Evolutionary conservation across 2,113 vertebrate species (phyloP).

Genomic region (Mungos mungo): DNA sequence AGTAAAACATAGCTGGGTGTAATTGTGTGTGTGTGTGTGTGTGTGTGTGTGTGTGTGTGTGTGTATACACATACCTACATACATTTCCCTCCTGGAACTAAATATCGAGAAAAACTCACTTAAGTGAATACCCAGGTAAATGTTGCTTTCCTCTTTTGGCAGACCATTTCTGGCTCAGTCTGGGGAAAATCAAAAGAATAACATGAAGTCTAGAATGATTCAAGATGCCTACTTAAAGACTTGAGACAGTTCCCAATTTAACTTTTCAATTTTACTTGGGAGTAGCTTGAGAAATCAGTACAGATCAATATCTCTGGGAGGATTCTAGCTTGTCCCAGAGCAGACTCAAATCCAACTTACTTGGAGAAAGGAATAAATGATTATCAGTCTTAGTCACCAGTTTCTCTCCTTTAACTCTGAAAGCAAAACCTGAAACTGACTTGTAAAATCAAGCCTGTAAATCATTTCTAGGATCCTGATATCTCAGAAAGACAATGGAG

Average conservation of each 20-base stretch:
- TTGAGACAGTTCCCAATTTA: background rate
- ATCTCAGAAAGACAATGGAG: background rate
- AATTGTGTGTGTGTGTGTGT: too few species aligned
- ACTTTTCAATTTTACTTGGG: background rate
- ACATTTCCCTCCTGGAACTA: background rate
- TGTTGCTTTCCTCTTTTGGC: background rate
- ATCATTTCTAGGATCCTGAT: background rate
- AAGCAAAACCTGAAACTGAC: background rate
- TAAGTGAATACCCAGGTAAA: background rate
- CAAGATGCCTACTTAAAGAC: background rate
- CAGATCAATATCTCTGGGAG: background rate
- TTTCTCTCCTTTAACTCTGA: background rate
- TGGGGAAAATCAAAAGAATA: background rate
- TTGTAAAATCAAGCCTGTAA: background rate
- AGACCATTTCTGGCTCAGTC: background rate
- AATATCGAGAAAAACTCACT: background rate
- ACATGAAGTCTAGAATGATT: slow-evolving; percentile 4
- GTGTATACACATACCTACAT: rapidly evolving
- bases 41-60: too few species aligned
- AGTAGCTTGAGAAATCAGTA: background rate
- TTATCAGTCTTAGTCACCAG: background rate
- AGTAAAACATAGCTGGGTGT: background rate
- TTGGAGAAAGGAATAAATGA: background rate
- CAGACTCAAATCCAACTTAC: background rate
- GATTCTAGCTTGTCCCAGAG: background rate